Percentiles rank a stretch among this genome's conserved stretches.
These are phyloP conservation scores for Campylomormyrus tamandua DNA, from an alignment of 2,113 vertebrate species.

Conservation along the genomic window DNA sequence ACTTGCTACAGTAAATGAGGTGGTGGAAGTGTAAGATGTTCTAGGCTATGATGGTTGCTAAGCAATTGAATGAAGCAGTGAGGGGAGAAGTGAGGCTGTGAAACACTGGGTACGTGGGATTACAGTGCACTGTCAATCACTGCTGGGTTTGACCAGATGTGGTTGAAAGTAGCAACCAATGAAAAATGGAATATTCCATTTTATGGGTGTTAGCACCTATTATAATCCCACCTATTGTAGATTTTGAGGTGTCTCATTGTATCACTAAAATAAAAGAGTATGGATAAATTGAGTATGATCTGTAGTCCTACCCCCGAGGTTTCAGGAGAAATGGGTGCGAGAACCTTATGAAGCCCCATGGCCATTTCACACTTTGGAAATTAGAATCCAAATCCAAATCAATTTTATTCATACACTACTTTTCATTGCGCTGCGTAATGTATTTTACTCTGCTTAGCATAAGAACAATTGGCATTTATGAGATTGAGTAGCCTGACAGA, in stretches of 20 bases:
- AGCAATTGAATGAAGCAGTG: neutral
- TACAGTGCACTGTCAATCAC: neutral
- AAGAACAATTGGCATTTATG: neutral
- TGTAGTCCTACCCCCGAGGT: neutral
- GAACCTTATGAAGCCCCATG: neutral
- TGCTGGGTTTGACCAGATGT: neutral
- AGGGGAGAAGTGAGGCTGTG: neutral
- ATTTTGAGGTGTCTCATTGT: neutral
- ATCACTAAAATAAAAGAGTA: neutral
- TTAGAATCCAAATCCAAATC: neutral
- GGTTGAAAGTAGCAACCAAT: neutral
- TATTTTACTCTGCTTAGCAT: neutral
- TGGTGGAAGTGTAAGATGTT: neutral
- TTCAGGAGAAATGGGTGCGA: neutral
- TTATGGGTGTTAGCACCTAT: neutral
- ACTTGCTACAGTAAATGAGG: neutral
- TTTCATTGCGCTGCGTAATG: neutral
- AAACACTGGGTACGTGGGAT: neutral
- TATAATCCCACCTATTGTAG: neutral
- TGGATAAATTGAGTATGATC: neutral
- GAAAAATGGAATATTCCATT: neutral
- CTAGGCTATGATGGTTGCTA: neutral
- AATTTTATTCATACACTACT: neutral
- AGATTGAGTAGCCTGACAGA: neutral
- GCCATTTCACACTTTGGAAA: neutral